phyloP scores from a whole-genome alignment of 1,140 invertebrate genomes.

The Bathynomus jamesi region DNA sequence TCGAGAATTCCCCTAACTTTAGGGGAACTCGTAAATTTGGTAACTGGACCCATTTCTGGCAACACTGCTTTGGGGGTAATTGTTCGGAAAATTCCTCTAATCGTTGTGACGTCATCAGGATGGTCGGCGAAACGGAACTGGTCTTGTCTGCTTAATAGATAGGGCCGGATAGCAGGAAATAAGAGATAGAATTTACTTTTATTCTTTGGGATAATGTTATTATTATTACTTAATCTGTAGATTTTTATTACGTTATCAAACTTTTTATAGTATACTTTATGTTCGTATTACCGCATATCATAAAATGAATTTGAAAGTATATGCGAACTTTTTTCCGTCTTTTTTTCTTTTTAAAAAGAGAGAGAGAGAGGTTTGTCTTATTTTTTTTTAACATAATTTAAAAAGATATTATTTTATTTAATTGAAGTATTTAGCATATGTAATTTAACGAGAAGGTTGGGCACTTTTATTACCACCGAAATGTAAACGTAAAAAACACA shows the following conservation, averaged over 20 bases:
- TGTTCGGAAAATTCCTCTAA: background rate
- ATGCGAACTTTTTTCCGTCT: too few relatives aligned
- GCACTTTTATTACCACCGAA: too few relatives aligned
- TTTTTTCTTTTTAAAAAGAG: too few relatives aligned
- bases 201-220: background rate
- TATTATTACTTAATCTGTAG: background rate
- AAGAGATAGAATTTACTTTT: background rate
- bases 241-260: background rate
- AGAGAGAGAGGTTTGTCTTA: too few relatives aligned
- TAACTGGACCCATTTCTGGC: background rate
- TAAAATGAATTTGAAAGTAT: too few relatives aligned
- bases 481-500: too few relatives aligned
- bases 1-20: background rate
- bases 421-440: too few relatives aligned
- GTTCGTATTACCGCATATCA: too few relatives aligned
- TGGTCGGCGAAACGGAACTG: background rate
- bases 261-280: too few relatives aligned
- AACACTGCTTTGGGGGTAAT: background rate
- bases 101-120: background rate
- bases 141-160: background rate
- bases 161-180: background rate
- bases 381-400: too few relatives aligned
- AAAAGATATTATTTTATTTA: too few relatives aligned
- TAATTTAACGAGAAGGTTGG: too few relatives aligned
- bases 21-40: background rate